Evolutionary conservation across 92 coral and sea anemone genomes (phyloP).

Genomic region (Anthopleura xanthogrammica): DNA sequence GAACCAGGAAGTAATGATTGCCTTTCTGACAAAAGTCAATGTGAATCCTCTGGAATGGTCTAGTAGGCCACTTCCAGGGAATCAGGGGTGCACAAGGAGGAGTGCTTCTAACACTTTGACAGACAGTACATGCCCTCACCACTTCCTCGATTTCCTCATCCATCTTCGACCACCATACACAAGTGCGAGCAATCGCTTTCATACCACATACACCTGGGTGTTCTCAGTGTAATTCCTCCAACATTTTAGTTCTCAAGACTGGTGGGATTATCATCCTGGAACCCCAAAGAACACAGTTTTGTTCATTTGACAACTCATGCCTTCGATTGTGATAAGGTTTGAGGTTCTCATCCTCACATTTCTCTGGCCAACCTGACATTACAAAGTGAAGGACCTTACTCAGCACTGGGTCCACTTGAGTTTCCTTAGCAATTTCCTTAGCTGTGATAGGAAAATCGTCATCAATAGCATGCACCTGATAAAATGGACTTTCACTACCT

Average conservation of each 20-base stretch:
- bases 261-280: conserved; percentile 41
- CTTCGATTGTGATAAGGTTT: conserved; percentile 36
- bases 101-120: conserved; percentile 31
- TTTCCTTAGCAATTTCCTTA: conserved; percentile 48
- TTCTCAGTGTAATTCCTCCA: conserved; percentile 16
- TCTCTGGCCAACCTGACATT: conserved; percentile 43
- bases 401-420: conserved; percentile 33
- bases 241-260: not conserved
- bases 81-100: conserved; percentile 53
- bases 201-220: conserved; percentile 48
- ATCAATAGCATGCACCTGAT: conserved; percentile 27
- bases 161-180: conserved; percentile 54
- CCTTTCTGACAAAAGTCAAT: conserved; percentile 46
- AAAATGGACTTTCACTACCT: conserved; percentile 40
- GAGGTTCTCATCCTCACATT: conserved; percentile 24
- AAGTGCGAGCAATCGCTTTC: conserved; percentile 49
- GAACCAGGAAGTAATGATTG: conserved; percentile 31
- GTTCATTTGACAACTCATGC: conserved; percentile 44
- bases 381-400: conserved; percentile 39
- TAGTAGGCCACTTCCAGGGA: conserved; percentile 59
- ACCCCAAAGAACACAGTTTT: conserved; percentile 51
- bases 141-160: conserved; percentile 42
- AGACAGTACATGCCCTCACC: conserved; percentile 41
- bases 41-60: conserved; percentile 51
- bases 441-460: conserved; percentile 54